Evolutionary conservation across 2,113 vertebrate genomes (phyloP), one percentile per base, ranked within the genome.

Genomic region (Melanotaenia duboulayi): DNA sequence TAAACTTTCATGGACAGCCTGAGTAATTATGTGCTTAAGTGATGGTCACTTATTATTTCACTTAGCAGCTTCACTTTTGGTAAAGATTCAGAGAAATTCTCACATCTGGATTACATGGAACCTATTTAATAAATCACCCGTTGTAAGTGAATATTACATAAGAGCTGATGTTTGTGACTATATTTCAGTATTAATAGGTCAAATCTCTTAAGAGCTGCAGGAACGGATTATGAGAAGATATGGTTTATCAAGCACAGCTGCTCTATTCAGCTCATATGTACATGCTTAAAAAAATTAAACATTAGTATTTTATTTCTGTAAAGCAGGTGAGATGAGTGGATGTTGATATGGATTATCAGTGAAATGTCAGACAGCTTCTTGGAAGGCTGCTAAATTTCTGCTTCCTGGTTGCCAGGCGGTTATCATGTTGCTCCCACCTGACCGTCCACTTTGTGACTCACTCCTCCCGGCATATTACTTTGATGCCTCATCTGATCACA

Each of bases 361-460:
- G n/a, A 76, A 69, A 65, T 51, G 66, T 72, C 77, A 59, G 39
- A 61, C 40, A 17, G 72, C 51, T 85, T 90, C 83, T 79, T 78
- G 86, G 90, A 90, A 91, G 64, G 57, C 49, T 12, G 56, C 63
- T 61, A 50, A 13, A 7, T 22, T 35, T 11, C 56, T 6, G 6
- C 48, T 89, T 87, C 79, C 84, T 65, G 85, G 74, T 69, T 78
- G 55, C 65, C 20, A 1, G 46, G 72, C 7, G 22, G 28, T 78
- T 76, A 82, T 81, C 82, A 64, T 61, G 14, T 46, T 65, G 78
- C 75, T 78, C 66, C 67, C 4, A 13, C 68, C 76, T 65, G 81
- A 84, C 76, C 40, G 7, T 69, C 62, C 66, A 19, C 56, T 66
- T 25, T 3, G 61, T 91, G 91, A 91, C 83, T 91, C 90, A 89